These are phyloP conservation scores for Heliconius hewitsoni DNA, from an alignment of 1,140 invertebrate species.

Conservation along the genomic window DNA sequence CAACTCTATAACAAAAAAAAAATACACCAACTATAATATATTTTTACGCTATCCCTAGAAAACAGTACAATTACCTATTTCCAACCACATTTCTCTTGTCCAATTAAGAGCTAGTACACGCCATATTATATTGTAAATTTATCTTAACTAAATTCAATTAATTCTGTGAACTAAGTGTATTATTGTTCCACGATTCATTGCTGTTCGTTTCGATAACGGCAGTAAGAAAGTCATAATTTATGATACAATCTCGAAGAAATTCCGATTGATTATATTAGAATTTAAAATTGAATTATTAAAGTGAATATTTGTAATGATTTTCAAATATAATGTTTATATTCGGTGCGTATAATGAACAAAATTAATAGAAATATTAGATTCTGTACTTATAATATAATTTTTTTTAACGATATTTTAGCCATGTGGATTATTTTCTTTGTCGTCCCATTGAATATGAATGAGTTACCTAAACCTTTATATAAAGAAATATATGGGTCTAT, in stretches of 20 bases:
- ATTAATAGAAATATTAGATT: not conserved
- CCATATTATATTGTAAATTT: constrained; percentile 5
- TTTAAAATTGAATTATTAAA: not conserved
- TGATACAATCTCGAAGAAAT: constrained; percentile 8
- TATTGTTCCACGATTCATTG: constrained; percentile 2
- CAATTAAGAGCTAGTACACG: not conserved
- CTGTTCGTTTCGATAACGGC: not conserved
- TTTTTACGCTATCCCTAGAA: too few species aligned
- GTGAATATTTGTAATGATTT: not conserved
- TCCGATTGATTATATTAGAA: not conserved
- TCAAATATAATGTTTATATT: not conserved
- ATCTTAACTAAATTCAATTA: constrained; percentile 9
- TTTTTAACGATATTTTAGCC: constrained; percentile 2
- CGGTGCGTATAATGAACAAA: not conserved
- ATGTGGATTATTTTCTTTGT: constrained; percentile 6
- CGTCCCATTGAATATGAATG: constrained; percentile 8
- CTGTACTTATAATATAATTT: not conserved
- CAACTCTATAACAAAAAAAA: too few species aligned
- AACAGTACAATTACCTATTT: too few species aligned
- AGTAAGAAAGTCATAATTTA: constrained; percentile 5
- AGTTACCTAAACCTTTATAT: constrained; percentile 32
- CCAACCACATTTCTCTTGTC: not conserved
- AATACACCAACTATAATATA: too few species aligned
- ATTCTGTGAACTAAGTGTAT: not conserved
- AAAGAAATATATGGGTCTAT: constrained; percentile 32